Evolutionary conservation across 2,797 vertebrate genomes (phyloP).

Genomic region (Mus minutoides): DNA sequence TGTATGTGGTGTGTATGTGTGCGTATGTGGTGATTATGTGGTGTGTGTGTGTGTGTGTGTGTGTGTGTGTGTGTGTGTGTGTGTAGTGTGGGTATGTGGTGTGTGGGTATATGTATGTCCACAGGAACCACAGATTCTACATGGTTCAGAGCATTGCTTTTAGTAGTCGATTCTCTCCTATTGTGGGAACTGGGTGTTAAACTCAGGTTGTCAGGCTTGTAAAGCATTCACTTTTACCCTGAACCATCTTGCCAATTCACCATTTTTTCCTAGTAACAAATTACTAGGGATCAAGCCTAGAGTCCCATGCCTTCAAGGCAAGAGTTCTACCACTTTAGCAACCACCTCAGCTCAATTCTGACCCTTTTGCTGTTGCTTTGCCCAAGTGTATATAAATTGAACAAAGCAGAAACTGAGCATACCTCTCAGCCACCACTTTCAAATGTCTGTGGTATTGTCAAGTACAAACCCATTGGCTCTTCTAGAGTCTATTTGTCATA

Average conservation of each 20-base stretch:
- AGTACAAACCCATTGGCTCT: neutral
- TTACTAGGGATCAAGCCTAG: neutral
- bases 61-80: neutral
- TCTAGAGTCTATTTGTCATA: neutral
- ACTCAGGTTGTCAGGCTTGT: neutral
- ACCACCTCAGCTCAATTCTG: neutral
- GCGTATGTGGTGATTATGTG: neutral
- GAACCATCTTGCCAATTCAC: neutral
- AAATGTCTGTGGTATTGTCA: neutral
- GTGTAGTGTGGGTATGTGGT: too few relatives aligned
- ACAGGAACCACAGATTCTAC: neutral
- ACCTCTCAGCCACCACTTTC: neutral
- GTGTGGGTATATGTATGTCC: neutral
- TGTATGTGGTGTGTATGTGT: neutral
- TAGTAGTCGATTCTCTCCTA: neutral
- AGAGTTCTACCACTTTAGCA: neutral
- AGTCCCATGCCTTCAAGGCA: neutral
- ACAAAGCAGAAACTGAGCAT: neutral
- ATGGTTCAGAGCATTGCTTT: neutral
- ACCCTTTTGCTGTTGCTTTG: neutral
- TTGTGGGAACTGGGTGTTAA: neutral
- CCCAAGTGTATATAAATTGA: accelerated
- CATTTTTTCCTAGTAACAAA: neutral
- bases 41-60: neutral
- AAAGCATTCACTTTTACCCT: neutral